A percentile compares a stretch with the other conserved stretches of the same genome.
Conservation (phyloP, 2,113 vertebrate species). For the Phaethon lepturus region DNA sequence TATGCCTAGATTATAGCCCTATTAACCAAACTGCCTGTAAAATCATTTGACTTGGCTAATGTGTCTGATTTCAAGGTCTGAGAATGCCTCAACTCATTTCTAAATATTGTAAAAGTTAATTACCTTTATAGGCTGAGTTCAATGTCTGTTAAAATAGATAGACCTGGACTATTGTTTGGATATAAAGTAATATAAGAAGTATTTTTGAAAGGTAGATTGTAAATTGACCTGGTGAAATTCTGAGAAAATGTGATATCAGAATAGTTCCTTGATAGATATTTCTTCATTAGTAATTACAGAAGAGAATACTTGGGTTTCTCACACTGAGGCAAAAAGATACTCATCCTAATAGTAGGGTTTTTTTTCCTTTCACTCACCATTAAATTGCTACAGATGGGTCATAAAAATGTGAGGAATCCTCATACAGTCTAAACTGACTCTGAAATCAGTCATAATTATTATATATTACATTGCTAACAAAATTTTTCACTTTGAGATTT, state of each 20-base stretch:
- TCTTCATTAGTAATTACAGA: background rate
- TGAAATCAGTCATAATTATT: background rate
- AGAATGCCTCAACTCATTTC: conserved; percentile 18
- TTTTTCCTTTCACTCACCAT: background rate
- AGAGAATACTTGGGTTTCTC: background rate
- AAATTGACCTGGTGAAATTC: background rate
- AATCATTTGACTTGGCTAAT: conserved; percentile 35
- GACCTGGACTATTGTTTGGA: background rate
- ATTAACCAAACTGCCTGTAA: conserved; percentile 51
- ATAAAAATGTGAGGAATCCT: background rate
- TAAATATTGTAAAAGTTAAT: conserved; percentile 59
- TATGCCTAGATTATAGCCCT: background rate
- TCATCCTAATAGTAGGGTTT: background rate
- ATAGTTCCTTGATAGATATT: background rate
- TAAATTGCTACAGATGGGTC: background rate
- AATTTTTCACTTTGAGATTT: background rate
- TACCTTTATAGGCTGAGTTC: conserved; percentile 7
- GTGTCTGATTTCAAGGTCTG: conserved; percentile 17
- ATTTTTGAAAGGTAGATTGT: background rate
- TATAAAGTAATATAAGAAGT: background rate
- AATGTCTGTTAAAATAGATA: background rate
- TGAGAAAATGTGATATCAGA: background rate
- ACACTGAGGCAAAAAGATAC: background rate
- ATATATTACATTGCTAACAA: background rate
- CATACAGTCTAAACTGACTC: background rate